Evolutionary conservation across 2,888 invertebrate species (phyloP).

Genomic region (Patella caerulea): DNA sequence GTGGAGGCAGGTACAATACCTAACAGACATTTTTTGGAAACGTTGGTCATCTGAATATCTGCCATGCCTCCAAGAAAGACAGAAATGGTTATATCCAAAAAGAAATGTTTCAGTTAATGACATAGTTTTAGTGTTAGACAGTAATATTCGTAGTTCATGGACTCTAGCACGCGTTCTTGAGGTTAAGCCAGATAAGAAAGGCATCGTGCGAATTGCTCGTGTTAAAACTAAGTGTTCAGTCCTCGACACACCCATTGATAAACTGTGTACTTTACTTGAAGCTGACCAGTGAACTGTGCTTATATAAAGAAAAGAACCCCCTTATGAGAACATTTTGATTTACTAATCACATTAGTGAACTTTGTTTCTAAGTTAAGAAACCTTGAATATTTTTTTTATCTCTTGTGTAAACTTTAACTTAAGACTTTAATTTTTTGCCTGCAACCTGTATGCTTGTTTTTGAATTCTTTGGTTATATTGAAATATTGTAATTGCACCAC

Average conservation of each 20-base stretch:
- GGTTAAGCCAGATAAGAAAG: conserved; percentile 6
- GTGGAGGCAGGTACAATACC: conserved; percentile 40
- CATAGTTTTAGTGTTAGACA: conserved; percentile 17
- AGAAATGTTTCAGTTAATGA: conserved; percentile 10
- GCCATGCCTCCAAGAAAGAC: conserved; percentile 24
- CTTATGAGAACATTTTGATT: no score
- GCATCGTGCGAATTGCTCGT: conserved; percentile 16
- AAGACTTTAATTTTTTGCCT: no score
- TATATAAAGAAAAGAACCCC: no score
- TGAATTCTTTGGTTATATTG: no score
- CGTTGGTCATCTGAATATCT: conserved; percentile 30
- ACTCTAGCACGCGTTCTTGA: conserved; percentile 13
- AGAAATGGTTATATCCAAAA: conserved; percentile 21
- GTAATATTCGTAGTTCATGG: conserved; percentile 8
- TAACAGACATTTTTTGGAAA: conserved; percentile 35
- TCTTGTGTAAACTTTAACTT: no score
- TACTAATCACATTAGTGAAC: no score
- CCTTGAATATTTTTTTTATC: no score
- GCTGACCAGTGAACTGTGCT: not conserved
- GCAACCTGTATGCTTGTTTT: no score
- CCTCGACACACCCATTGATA: conserved; percentile 17
- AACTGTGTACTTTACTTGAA: conserved; percentile 18
- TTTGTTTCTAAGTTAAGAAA: no score
- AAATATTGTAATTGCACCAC: no score
- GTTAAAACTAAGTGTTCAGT: conserved; percentile 8